A percentile compares a stretch with the other conserved stretches of the same genome.
These are phyloP conservation scores for Metridium senile DNA, from an alignment of 92 coral and sea anemone genomes.

Conservation along the genomic window DNA sequence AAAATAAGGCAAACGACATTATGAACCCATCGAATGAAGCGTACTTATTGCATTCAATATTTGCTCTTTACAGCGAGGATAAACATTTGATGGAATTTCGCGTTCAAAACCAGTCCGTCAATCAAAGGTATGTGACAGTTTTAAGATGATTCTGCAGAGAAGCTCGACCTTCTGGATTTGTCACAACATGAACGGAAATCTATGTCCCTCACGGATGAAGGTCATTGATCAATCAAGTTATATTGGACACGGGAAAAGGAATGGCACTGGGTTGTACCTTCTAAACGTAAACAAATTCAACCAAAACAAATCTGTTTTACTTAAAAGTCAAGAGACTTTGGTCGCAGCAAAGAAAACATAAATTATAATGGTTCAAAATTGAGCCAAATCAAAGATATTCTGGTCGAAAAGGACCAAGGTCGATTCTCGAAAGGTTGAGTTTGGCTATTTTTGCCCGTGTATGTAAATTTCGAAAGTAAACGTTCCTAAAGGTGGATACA, in stretches of 20 bases:
- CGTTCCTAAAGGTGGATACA: neutral
- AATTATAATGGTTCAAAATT: neutral
- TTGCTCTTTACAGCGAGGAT: conserved; percentile 37
- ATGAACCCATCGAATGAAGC: conserved; percentile 48
- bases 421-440: neutral
- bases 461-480: neutral
- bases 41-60: conserved; percentile 61
- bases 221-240: conserved; percentile 25
- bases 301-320: neutral
- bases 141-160: conserved; percentile 19
- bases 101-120: neutral
- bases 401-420: neutral
- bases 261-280: neutral
- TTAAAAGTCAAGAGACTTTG: neutral
- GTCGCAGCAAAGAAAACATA: neutral
- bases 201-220: conserved; percentile 25
- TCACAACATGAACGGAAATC: conserved; percentile 37
- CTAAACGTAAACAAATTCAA: conserved; percentile 5
- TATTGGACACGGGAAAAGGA: neutral
- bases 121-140: conserved; percentile 6
- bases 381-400: neutral
- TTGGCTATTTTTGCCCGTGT: neutral
- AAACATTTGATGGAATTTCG: conserved; percentile 7
- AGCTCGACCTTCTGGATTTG: conserved; percentile 15
- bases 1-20: conserved; percentile 55